A percentile compares a stretch with the other conserved stretches of the same genome.
These are phyloP conservation scores for Terebella lapidaria DNA, from an alignment of 2,888 invertebrate genomes.

Conservation along the genomic window DNA sequence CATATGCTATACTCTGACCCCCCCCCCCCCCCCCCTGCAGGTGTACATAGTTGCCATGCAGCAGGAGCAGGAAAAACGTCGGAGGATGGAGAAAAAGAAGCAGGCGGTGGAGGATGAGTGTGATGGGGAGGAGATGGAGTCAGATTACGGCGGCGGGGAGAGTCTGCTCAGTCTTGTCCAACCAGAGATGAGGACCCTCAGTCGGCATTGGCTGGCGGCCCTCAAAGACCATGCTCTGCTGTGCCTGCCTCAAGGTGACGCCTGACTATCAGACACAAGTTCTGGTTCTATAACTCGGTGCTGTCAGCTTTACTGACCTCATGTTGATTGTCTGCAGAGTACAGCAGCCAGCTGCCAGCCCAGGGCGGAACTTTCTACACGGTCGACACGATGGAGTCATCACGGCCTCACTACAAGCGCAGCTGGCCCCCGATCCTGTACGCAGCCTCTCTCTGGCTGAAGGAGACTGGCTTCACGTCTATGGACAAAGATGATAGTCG, in stretches of 20 bases:
- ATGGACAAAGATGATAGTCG: conserved; percentile 34
- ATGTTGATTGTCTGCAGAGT: conserved; percentile 61
- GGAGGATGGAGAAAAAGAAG: no score
- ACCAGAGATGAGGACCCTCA: conserved; percentile 85
- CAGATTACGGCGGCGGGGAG: conserved; percentile 62
- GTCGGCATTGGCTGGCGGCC: conserved; percentile 92
- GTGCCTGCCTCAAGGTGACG: conserved; percentile 66
- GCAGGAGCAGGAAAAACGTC: conserved; percentile 53
- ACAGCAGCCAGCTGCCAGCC: conserved; percentile 74
- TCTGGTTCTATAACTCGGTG: background rate
- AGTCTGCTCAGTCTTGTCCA: conserved; percentile 80
- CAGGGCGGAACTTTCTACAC: conserved; percentile 94
- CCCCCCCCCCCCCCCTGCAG: no score
- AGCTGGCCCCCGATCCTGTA: conserved; percentile 94
- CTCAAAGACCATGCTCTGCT: conserved; percentile 90
- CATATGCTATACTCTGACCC: no score
- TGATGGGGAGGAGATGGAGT: conserved; percentile 61
- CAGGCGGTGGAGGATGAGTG: conserved; percentile 20
- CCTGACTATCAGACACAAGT: no score
- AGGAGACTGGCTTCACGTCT: conserved; percentile 61
- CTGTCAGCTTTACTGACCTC: background rate
- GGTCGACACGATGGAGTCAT: conserved; percentile 89
- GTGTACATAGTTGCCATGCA: conserved; percentile 85
- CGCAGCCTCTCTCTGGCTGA: conserved; percentile 84
- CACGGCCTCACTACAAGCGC: conserved; percentile 82